These are phyloP conservation scores for Campylomormyrus tamandua DNA, from an alignment of 2,113 vertebrate genomes.

Conservation along the genomic window DNA sequence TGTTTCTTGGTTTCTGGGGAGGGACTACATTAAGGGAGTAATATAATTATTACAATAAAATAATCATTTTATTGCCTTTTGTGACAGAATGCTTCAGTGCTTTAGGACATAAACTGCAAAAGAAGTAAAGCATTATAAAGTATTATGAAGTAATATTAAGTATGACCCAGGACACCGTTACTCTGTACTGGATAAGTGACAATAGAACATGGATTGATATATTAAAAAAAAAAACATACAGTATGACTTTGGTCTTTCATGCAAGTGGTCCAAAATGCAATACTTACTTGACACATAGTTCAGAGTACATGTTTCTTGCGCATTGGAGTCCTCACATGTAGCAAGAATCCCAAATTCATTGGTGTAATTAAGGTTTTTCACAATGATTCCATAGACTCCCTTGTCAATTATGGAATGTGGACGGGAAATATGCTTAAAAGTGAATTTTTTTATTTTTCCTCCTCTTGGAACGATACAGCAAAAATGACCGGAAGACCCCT, in stretches of 20 bases:
- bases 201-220: not conserved
- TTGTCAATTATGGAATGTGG: not conserved
- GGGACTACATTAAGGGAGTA: slow-evolving; percentile 34
- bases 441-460: slow-evolving; percentile 27
- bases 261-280: not conserved
- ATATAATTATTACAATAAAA: not conserved
- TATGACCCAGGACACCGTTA: not conserved
- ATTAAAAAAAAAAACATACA: not conserved
- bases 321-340: slow-evolving; percentile 2
- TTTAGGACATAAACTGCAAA: not conserved
- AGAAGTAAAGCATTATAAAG: not conserved
- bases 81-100: not conserved
- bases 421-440: not conserved
- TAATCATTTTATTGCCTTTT: not conserved
- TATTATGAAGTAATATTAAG: not conserved
- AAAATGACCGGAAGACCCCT: slow-evolving; percentile 34
- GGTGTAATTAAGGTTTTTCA: slow-evolving; percentile 34
- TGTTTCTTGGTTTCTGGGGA: slow-evolving; percentile 45
- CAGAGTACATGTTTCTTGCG: accelerated
- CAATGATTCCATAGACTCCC: slow-evolving; percentile 40
- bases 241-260: not conserved
- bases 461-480: slow-evolving; percentile 47
- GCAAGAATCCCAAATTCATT: accelerated
- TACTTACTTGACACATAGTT: slow-evolving; percentile 51
- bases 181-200: not conserved